These are phyloP conservation scores for Coleophora flavipennella DNA, from an alignment of 2,888 invertebrate species.

Conservation along the genomic window DNA sequence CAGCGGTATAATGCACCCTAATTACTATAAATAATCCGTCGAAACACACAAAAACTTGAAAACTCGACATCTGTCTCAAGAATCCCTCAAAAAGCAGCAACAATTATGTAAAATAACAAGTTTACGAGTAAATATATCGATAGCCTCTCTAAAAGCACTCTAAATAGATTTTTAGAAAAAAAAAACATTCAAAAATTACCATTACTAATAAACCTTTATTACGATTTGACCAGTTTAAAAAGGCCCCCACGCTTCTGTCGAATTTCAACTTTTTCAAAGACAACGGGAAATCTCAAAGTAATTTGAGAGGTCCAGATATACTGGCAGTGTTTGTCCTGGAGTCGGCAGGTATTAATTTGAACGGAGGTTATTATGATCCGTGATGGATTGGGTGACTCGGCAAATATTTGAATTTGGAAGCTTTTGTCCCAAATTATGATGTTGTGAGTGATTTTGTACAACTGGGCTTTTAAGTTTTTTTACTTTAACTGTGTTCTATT, in stretches of 20 bases:
- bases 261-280: no score
- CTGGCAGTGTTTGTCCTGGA: conserved; percentile 38
- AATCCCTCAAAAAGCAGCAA: conserved; percentile 7
- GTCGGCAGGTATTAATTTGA: conserved; percentile 67
- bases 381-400: conserved; percentile 67
- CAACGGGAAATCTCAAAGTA: no score
- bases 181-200: conserved; percentile 57
- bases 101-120: conserved; percentile 29
- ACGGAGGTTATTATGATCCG: conserved; percentile 57
- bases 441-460: no score
- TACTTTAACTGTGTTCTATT: no score
- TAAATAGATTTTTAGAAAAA: conserved; percentile 39
- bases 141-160: conserved; percentile 57
- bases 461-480: no score
- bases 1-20: no score
- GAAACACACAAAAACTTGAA: no score
- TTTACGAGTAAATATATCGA: conserved; percentile 64
- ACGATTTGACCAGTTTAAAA: conserved; percentile 27
- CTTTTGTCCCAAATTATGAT: background rate
- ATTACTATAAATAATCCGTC: no score
- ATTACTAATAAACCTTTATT: conserved; percentile 49
- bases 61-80: background rate
- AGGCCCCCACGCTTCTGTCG: conserved; percentile 15
- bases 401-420: conserved; percentile 13
- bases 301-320: conserved; percentile 17